These are phyloP conservation scores for Drosophila siamana DNA, from an alignment of 2,888 invertebrate genomes.

Conservation along the genomic window DNA sequence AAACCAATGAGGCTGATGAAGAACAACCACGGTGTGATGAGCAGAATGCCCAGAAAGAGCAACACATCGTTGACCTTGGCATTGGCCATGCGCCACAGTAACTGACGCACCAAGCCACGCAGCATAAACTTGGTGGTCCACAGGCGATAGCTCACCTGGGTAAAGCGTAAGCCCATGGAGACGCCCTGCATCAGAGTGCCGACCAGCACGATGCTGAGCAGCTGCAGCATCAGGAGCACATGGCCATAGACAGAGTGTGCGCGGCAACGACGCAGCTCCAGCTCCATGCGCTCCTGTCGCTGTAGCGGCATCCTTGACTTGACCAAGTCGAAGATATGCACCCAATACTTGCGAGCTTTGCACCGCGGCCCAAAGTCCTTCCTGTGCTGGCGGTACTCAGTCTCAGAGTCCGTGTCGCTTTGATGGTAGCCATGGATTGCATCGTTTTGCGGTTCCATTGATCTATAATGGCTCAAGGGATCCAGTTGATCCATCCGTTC, in stretches of 20 bases:
- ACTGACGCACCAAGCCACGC: conserved; percentile 58
- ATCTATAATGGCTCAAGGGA: neutral
- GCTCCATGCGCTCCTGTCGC: conserved; percentile 34
- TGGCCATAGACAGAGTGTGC: conserved; percentile 18
- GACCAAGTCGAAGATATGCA: conserved; percentile 6
- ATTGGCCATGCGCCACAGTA: conserved; percentile 79
- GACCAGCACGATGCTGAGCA: conserved; percentile 22
- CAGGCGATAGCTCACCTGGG: conserved; percentile 35
- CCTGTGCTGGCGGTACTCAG: conserved; percentile 47
- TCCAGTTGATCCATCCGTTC: conserved; percentile 5
- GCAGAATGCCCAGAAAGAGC: conserved; percentile 60
- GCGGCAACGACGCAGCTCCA: conserved; percentile 6
- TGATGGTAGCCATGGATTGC: neutral
- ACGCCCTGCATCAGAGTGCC: conserved; percentile 8
- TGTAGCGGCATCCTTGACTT: conserved; percentile 29
- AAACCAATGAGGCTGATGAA: conserved; percentile 66
- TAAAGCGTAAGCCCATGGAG: neutral
- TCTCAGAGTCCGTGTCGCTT: conserved; percentile 76
- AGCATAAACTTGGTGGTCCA: conserved; percentile 61
- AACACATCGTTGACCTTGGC: conserved; percentile 67
- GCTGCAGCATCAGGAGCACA: conserved; percentile 54
- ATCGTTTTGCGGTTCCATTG: neutral
- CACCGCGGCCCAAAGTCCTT: conserved; percentile 3
- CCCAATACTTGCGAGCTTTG: conserved; percentile 7
- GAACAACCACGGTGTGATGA: conserved; percentile 68